Percentiles rank a stretch among this genome's conserved stretches.
These are phyloP conservation scores for Phlogophora meticulosa DNA, from an alignment of 2,888 invertebrate species.

Conservation along the genomic window DNA sequence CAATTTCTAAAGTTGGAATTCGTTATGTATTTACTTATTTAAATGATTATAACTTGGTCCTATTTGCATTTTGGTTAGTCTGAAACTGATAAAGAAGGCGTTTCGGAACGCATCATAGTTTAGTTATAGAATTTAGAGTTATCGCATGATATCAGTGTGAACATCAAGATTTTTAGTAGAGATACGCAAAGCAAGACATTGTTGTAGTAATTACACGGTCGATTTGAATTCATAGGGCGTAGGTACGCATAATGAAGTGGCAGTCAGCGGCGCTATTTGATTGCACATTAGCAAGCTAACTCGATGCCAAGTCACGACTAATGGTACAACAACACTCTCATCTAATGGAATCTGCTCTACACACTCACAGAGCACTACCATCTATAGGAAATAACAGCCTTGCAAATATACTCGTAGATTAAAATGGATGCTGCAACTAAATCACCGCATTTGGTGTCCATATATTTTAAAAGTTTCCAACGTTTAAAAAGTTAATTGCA, in stretches of 20 bases:
- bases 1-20: conserved; percentile 65
- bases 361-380: conserved; percentile 60
- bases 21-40: conserved; percentile 64
- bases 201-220: conserved; percentile 78
- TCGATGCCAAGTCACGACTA: conserved; percentile 88
- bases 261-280: conserved; percentile 84
- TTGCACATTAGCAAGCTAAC: conserved; percentile 86
- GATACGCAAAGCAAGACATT: conserved; percentile 67
- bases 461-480: conserved; percentile 58
- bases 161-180: conserved; percentile 46
- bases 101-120: neutral
- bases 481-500: conserved; percentile 73
- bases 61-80: conserved; percentile 49
- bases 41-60: conserved; percentile 60
- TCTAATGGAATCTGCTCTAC: conserved; percentile 68
- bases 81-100: neutral
- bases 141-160: conserved; percentile 2
- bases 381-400: conserved; percentile 54
- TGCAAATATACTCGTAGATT: conserved; percentile 52
- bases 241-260: conserved; percentile 86
- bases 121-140: neutral
- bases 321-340: conserved; percentile 78
- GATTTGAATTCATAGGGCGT: conserved; percentile 86
- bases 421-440: conserved; percentile 52
- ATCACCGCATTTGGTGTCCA: conserved; percentile 56